phyloP scores from a whole-genome alignment of 2,888 invertebrate genomes.

The Drosophila paramelanica region DNA sequence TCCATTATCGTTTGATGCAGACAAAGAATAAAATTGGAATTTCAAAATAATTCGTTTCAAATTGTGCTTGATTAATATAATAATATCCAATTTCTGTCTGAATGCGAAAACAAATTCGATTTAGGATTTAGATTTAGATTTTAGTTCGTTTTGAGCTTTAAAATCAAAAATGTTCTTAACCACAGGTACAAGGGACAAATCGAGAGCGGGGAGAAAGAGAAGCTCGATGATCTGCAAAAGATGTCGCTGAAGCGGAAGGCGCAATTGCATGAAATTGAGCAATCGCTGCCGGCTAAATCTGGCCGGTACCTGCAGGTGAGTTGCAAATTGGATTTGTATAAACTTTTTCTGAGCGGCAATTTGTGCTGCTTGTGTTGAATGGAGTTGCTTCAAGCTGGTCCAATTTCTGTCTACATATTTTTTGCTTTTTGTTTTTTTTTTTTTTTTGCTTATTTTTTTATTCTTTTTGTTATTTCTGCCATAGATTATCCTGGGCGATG shows the following conservation, averaged over 20 bases:
- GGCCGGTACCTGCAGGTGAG: slow-evolving; percentile 92
- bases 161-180: background rate
- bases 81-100: too few relatives aligned
- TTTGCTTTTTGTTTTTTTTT: slow-evolving; percentile 4
- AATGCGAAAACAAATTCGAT: too few relatives aligned
- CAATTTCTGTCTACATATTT: slow-evolving; percentile 32
- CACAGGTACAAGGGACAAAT: slow-evolving; percentile 78
- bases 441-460: background rate
- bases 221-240: slow-evolving; percentile 88
- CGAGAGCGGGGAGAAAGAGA: slow-evolving; percentile 86
- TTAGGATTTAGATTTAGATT: too few relatives aligned
- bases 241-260: slow-evolving; percentile 93
- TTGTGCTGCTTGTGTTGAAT: slow-evolving; percentile 50
- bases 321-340: slow-evolving; percentile 26
- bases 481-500: slow-evolving; percentile 96
- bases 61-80: too few relatives aligned
- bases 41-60: too few relatives aligned
- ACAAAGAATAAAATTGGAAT: too few relatives aligned
- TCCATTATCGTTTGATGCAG: too few relatives aligned
- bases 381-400: slow-evolving; percentile 17
- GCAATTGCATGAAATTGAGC: slow-evolving; percentile 95
- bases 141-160: too few relatives aligned
- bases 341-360: slow-evolving; percentile 41
- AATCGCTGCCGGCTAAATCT: slow-evolving; percentile 96
- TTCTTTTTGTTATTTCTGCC: background rate